Base-by-base conservation (phyloP, 2,888 invertebrate genomes). In the Strigamia crassipes region DNA sequence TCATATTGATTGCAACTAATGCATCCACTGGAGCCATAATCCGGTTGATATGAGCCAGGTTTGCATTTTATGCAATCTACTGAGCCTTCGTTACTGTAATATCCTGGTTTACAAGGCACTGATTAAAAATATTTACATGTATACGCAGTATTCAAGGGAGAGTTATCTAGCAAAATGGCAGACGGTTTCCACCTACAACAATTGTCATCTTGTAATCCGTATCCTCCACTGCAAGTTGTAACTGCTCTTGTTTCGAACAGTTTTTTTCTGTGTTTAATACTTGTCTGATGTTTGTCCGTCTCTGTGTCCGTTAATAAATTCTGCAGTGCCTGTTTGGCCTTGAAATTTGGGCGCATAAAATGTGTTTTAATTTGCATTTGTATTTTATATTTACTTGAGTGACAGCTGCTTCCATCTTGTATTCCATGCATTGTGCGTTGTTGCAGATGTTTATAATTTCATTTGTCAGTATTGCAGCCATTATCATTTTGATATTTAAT, bases 91-190 rank as follows among this genome's bases (percentile, higher is more conserved):
- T 41, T 18, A 23, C 80, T 80, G 41, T 46, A 80, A 34, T 42
- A 46, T 18, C 80, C 80, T 23, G 80, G 80, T n/a, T 51, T 51
- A 23, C 80, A 80, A 23, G 80, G 80, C n/a, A 34, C 80, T 80
- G 23, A 18, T 31, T 23, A 34, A 78, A 38, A 78, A 31, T 42
- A 27, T 27, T 27, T 46, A 46, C 15, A n/a, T 13, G 15, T 31
- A 18, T 18, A 10, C 23, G 15, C n/a, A 21, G 3, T 18, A 27
- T 1, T 66, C 3, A 13, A 13, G 1, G 42, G 42, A 42, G 5
- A 42, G 15, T 46, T 46, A 46, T 13, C 13, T 46, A 38, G 38
- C 38, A 38, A 61, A 61, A 61, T 61, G 61, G 73, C 13, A 73
- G 15, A n/a, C 46, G 15, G 38, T 46, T 46, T 46, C 46, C 15